Conservation (phyloP, 2,888 invertebrate species). For the Lomographa bimaculata region DNA sequence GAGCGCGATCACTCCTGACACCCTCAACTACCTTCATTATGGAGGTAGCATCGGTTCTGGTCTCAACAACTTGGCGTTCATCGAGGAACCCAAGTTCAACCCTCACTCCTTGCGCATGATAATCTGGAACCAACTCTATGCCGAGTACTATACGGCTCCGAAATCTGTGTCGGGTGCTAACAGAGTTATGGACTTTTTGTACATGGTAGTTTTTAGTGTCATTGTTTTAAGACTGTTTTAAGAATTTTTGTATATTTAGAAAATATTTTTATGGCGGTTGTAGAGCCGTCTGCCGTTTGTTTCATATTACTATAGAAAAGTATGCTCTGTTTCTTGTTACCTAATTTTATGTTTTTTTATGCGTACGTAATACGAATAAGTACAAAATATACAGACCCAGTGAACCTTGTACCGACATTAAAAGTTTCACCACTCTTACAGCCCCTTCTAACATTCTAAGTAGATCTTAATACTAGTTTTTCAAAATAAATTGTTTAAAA, state of each 20-base stretch:
- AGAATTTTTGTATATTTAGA: no score
- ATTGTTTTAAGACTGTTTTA: constrained; percentile 40
- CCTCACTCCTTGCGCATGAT: constrained; percentile 50
- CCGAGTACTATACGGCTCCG: constrained; percentile 47
- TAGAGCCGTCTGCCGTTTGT: constrained; percentile 7
- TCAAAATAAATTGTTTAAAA: no score
- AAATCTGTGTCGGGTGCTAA: constrained; percentile 37
- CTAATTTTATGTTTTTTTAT: no score
- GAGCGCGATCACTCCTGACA: constrained; percentile 36
- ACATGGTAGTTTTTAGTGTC: constrained; percentile 37
- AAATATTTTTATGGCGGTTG: no score
- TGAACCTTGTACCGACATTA: no score
- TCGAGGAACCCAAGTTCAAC: constrained; percentile 34
- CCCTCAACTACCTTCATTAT: constrained; percentile 42
- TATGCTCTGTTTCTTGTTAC: no score
- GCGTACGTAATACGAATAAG: no score
- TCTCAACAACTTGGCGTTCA: background rate
- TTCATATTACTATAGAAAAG: no score
- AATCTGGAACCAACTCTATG: constrained; percentile 50
- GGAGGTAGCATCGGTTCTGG: constrained; percentile 35
- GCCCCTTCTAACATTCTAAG: no score
- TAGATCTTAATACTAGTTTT: no score
- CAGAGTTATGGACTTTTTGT: constrained; percentile 29
- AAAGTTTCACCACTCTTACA: no score
- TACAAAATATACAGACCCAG: no score